Conservation (phyloP, 2,113 vertebrate species). For the Strigops habroptila region DNA sequence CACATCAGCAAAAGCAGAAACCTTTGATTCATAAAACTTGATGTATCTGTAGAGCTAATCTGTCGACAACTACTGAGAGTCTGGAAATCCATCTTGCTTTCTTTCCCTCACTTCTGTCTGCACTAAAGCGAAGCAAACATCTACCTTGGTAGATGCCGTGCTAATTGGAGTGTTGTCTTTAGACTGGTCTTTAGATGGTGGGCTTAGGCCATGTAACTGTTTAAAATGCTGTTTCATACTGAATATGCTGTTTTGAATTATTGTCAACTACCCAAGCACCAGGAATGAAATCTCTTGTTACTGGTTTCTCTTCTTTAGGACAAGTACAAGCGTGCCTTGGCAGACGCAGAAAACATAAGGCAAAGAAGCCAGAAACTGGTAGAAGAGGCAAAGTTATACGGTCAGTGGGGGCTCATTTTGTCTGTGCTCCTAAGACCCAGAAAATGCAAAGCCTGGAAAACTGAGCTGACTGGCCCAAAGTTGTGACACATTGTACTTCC, state of each 20-base stretch:
- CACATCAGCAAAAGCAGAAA: not conserved
- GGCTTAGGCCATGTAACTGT: not conserved
- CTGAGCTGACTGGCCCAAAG: not conserved
- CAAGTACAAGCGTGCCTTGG: conserved; percentile 93
- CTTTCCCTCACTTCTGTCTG: not conserved
- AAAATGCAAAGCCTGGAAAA: not conserved
- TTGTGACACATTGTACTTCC: not conserved
- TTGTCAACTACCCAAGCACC: not conserved
- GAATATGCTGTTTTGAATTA: not conserved
- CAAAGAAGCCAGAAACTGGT: conserved; percentile 90
- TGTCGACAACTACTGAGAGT: not conserved
- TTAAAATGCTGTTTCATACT: not conserved
- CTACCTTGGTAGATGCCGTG: not conserved
- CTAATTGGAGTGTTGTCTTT: not conserved
- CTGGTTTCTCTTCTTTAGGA: conserved; percentile 72
- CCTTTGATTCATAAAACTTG: not conserved
- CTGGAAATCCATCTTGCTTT: not conserved
- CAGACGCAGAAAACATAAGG: conserved; percentile 92
- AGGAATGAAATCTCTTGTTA: not conserved
- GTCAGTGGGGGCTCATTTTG: conserved; percentile 66
- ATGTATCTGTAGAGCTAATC: not conserved
- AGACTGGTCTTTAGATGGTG: not conserved
- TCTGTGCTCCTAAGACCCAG: not conserved
- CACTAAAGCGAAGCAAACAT: not conserved
- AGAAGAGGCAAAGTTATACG: conserved; percentile 92